A percentile compares a stretch with the other conserved stretches of the same genome.
phyloP scores from a whole-genome alignment of 1,140 invertebrate genomes.

The Lepidurus apus region DNA sequence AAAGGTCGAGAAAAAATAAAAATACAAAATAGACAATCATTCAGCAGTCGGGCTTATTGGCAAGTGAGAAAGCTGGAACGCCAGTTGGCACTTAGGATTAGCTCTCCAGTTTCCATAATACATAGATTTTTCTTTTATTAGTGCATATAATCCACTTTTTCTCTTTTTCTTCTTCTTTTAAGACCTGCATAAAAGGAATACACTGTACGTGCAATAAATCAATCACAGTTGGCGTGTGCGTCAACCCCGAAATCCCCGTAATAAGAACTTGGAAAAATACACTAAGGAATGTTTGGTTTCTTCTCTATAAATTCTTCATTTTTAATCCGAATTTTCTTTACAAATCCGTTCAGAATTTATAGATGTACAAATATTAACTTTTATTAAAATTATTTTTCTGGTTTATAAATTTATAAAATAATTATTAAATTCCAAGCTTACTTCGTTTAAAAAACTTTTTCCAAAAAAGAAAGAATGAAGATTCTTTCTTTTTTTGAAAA shows the following conservation, averaged over 20 bases:
- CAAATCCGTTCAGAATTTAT: too few species aligned
- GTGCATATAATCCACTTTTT: neutral
- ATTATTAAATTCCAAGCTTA: too few species aligned
- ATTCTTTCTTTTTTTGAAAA: neutral
- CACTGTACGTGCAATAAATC: neutral
- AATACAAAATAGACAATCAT: neutral
- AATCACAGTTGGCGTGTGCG: neutral
- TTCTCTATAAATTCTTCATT: too few species aligned
- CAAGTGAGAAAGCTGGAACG: neutral
- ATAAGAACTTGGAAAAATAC: neutral
- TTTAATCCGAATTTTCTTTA: too few species aligned
- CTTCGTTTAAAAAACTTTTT: neutral
- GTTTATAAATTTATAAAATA: too few species aligned
- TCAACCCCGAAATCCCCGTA: neutral
- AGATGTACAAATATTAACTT: too few species aligned
- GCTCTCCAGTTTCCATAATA: neutral
- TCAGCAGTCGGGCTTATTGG: neutral
- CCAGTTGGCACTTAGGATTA: slow-evolving; percentile 18
- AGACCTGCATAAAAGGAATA: neutral
- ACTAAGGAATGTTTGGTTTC: neutral
- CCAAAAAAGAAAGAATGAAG: neutral
- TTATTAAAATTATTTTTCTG: too few species aligned
- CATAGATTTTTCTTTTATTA: slow-evolving; percentile 1
- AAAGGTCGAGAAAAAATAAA: neutral
- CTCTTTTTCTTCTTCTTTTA: neutral